phyloP scores from a whole-genome alignment of 1,140 invertebrate species.

The Anoplolepis gracilipes region DNA sequence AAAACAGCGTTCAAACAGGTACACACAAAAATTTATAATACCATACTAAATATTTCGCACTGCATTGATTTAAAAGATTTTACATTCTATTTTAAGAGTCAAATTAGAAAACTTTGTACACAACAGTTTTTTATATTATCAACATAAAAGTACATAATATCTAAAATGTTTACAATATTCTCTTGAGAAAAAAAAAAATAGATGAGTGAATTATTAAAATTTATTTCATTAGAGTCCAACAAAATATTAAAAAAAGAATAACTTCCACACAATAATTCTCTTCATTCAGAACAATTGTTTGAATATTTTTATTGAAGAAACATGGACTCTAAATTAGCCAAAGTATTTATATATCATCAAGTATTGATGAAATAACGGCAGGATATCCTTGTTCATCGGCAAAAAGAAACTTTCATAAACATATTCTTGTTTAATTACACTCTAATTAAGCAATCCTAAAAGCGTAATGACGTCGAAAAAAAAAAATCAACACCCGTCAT shows the following conservation, averaged over 20 bases:
- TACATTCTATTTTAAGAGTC: not conserved
- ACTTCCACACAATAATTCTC: not conserved
- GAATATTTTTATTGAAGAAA: not conserved
- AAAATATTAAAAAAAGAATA: not conserved
- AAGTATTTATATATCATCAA: not conserved
- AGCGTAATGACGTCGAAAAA: not conserved
- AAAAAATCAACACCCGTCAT: not conserved
- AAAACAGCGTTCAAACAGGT: conserved; percentile 35
- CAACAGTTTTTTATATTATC: not conserved
- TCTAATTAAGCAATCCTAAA: not conserved
- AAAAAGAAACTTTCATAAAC: not conserved
- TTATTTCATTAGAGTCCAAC: not conserved
- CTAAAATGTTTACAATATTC: not conserved
- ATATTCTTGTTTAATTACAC: not conserved
- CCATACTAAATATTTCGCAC: conserved; percentile 3
- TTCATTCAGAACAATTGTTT: no score
- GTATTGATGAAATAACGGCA: not conserved
- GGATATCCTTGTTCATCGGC: not conserved
- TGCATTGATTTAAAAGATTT: not conserved
- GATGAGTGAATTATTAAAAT: not conserved
- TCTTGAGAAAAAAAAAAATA: not conserved
- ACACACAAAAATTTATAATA: not conserved
- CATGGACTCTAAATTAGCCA: not conserved
- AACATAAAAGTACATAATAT: not conserved
- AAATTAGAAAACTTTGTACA: not conserved